phyloP scores from a whole-genome alignment of 1,140 invertebrate genomes.

The Bombus consobrinus region DNA sequence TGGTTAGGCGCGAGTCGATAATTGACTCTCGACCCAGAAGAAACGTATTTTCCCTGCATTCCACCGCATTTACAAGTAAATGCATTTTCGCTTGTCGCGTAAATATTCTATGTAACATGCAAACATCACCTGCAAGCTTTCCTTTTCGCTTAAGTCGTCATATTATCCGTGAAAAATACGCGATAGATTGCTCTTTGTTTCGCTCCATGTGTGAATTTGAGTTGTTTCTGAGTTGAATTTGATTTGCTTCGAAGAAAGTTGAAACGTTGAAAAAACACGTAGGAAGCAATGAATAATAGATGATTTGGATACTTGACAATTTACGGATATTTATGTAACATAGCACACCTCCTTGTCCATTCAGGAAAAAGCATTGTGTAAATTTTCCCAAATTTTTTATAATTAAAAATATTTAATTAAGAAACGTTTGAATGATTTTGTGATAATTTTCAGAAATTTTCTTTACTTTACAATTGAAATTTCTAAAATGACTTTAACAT shows the following conservation, averaged over 20 bases:
- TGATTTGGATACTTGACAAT: not conserved
- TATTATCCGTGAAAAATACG: not conserved
- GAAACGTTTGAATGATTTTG: too few relatives aligned
- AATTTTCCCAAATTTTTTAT: too few relatives aligned
- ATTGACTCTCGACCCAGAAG: constrained; percentile 4
- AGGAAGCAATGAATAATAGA: not conserved
- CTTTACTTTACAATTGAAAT: too few relatives aligned
- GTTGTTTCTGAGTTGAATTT: not conserved
- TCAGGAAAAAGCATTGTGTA: too few relatives aligned
- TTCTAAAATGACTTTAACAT: too few relatives aligned
- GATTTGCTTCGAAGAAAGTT: not conserved
- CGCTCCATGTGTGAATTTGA: not conserved
- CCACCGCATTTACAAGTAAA: not conserved
- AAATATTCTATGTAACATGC: not conserved
- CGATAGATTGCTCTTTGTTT: too few relatives aligned
- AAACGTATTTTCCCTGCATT: constrained; percentile 22
- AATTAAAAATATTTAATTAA: too few relatives aligned
- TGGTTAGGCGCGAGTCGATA: constrained; percentile 9
- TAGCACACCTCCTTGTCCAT: too few relatives aligned
- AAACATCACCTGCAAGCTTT: not conserved
- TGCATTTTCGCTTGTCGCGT: not conserved
- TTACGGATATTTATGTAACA: not conserved
- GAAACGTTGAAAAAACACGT: not conserved
- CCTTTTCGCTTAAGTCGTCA: not conserved
- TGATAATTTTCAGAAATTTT: too few relatives aligned